Evolutionary conservation across 2,888 invertebrate species (phyloP), one percentile per base, ranked within the genome.

Genomic region (Eupithecia subfuscata): DNA sequence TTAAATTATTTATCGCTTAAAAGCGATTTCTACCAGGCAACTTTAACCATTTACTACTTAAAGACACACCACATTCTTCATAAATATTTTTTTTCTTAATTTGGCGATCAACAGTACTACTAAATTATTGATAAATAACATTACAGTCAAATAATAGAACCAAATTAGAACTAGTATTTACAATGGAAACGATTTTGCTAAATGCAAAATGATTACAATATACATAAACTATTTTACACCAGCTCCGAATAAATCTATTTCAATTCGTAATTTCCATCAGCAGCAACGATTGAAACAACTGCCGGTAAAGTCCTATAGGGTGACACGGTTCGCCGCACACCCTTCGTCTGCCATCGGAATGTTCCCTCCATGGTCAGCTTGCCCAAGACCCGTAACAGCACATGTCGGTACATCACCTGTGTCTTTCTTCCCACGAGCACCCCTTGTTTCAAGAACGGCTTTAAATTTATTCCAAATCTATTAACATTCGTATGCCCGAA

Each of bases 361-460:
- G 84, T 85, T 81, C 74, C 73, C 74, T 52, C 43, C 76, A 73
- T 52, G 40, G 78, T 79, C 85, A 84, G 84, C 86, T 85, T 82
- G 80, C 76, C 83, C 89, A 89, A 85, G 80, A 82, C 84, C 91
- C 92, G 90, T 92, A 88, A 92, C 92, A 86, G 84, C 89, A 91
- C 91, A 91, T 91, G 90, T 86, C 86, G 82, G 85, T 87, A 87
- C 87, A 85, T 91, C 93, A 94, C 94, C 94, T 94, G 94, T 89
- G 86, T 86, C 84, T 86, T 84, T 85, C 86, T 93, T 93, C 92
- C 89, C 92, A 93, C 90, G 90, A 79, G 69, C 78, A 77, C 80
- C 74, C 77, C 73, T 75, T 72, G 65, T 72, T 73, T 67, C 22
- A 70, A 70, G 30, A 67, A 67, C n/a, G 67, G 12, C 22, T 67